These are phyloP conservation scores for Phalacrocorax pelagicus DNA, from an alignment of 2,113 vertebrate species.

Conservation along the genomic window DNA sequence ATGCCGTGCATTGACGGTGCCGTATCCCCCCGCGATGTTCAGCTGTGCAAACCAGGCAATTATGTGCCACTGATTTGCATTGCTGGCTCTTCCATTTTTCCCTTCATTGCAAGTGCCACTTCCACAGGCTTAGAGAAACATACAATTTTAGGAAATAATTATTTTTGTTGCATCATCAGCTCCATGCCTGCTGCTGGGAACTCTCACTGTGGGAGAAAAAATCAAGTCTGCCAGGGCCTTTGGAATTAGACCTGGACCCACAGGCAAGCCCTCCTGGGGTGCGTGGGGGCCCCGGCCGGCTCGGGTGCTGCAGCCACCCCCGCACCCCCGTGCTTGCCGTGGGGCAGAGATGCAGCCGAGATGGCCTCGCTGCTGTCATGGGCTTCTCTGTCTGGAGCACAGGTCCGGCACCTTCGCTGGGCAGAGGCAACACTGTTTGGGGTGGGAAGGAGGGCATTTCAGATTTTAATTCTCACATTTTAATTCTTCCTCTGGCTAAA, in stretches of 20 bases:
- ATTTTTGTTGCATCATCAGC: neutral
- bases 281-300: neutral
- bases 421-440: neutral
- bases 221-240: neutral
- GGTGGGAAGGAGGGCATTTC: neutral
- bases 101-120: neutral
- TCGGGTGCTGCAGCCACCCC: neutral
- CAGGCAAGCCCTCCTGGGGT: neutral
- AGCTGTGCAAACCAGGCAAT: neutral
- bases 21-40: accelerated
- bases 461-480: neutral
- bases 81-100: neutral
- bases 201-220: neutral
- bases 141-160: neutral
- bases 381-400: neutral
- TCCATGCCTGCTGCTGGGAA: neutral
- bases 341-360: neutral
- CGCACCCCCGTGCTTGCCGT: neutral
- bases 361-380: neutral
- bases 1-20: accelerated
- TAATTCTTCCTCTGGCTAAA: neutral
- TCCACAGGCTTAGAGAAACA: neutral
- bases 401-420: neutral
- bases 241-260: neutral
- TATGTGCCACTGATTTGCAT: neutral